Base-by-base conservation (phyloP, 1,140 invertebrate species). In the Hyles vespertilio region DNA sequence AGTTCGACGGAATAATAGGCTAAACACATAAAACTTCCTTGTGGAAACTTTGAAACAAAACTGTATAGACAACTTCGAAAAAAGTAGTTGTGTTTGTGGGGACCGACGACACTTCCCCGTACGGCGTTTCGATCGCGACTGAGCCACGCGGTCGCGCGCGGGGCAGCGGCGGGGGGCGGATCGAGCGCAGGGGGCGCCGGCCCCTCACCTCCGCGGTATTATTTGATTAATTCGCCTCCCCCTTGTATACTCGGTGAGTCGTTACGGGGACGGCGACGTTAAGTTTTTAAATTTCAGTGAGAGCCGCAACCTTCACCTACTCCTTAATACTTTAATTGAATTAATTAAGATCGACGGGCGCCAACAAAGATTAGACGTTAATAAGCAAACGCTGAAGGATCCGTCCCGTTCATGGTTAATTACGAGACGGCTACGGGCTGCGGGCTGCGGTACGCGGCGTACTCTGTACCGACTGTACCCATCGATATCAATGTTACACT, bases 171-270 rank as follows among this genome's bases (percentile, higher is more conserved):
- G 72, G 52, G 74, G 70, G 64, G 63, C 45, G 67, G 64, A 69
- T 64, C 36, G 33, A 40, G 33, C 11, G 53, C 43, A 32, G 49
- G 72, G 63, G 69, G 66, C 70, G 65, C 75, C 71, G 56, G 55
- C 73, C 81, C 79, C 79, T 72, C 81, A 66, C 80, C 83, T 72
- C 81, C 69, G 79, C 81, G 69, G 81, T 88, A 88, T 88, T 88
- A 88, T 88, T 88, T 88, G 85, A 88, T 88, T 88, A 88, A 88
- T 88, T 88, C 78, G 83, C 82, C 84, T 87, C 83, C 85, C 75
- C 85, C 85, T 88, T 84, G 82, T 87, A 88, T 81, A 84, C 82
- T 83, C 84, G 79, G 70, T 74, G 77, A 87, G 79, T 84, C 82
- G 81, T 85, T 86, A 84, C 78, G 79, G 74, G 70, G 76, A 81